Evolutionary conservation across 2,888 invertebrate species (phyloP).

Genomic region (Plagodis dolabraria): DNA sequence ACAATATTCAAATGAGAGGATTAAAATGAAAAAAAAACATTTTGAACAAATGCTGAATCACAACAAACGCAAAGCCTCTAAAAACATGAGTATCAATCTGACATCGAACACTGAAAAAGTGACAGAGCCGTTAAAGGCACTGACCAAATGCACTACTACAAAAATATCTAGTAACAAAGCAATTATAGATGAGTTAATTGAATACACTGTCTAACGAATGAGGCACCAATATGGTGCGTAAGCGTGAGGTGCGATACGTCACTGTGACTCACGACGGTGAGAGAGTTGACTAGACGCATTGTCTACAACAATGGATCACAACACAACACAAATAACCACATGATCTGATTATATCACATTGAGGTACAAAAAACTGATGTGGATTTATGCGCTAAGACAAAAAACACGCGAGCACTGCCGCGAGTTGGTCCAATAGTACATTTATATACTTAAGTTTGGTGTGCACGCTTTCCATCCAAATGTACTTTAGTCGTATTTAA

Average conservation of each 20-base stretch:
- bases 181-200: conserved; percentile 47
- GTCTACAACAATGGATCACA: conserved; percentile 79
- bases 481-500: too few species aligned
- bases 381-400: conserved; percentile 52
- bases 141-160: conserved; percentile 14
- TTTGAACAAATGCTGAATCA: too few species aligned
- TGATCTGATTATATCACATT: conserved; percentile 77
- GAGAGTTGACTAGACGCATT: conserved; percentile 76
- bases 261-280: conserved; percentile 73
- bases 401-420: conserved; percentile 29
- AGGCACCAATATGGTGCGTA: conserved; percentile 61
- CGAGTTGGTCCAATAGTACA: conserved; percentile 25
- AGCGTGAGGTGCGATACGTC: conserved; percentile 64
- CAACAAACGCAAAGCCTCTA: background rate
- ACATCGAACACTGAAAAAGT: too few species aligned
- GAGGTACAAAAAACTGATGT: conserved; percentile 62
- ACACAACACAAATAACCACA: conserved; percentile 48
- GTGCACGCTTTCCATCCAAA: background rate
- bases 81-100: background rate
- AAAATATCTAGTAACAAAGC: conserved; percentile 33
- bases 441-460: conserved; percentile 14
- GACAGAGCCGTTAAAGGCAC: background rate
- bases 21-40: too few species aligned
- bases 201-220: conserved; percentile 53
- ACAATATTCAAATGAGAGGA: too few species aligned